phyloP scores from a whole-genome alignment of 2,797 vertebrate genomes.

The Cynopterus sphinx region DNA sequence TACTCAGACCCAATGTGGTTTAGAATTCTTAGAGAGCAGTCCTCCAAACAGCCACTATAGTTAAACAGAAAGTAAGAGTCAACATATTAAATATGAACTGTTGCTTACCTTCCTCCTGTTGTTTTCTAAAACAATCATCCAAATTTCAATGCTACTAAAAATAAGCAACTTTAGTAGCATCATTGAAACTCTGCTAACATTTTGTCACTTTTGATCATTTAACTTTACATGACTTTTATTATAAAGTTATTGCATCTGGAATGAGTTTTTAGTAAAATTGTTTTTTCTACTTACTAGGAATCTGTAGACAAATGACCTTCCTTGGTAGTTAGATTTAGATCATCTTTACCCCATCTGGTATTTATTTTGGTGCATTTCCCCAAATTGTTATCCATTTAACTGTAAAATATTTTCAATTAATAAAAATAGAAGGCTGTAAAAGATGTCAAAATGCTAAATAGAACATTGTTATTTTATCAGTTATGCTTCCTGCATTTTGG shows the following conservation, averaged over 20 bases:
- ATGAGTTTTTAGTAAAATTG: background rate
- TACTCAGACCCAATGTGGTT: background rate
- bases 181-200: background rate
- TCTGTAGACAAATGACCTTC: background rate
- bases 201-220: background rate
- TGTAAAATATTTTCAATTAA: constrained; percentile 28
- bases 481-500: background rate
- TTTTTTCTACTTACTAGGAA: background rate
- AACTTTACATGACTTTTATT: background rate
- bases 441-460: background rate
- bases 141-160: background rate
- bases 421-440: background rate
- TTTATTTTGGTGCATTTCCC: background rate
- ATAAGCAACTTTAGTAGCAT: background rate
- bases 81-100: background rate
- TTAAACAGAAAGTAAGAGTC: background rate
- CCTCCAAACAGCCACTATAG: background rate
- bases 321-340: background rate
- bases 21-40: background rate
- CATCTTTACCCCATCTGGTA: background rate
- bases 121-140: background rate
- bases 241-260: background rate
- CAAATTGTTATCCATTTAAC: background rate
- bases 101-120: background rate
- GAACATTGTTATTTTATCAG: background rate